Conservation (phyloP, 2,797 vertebrate species). For the Emydoidea blandingii region DNA sequence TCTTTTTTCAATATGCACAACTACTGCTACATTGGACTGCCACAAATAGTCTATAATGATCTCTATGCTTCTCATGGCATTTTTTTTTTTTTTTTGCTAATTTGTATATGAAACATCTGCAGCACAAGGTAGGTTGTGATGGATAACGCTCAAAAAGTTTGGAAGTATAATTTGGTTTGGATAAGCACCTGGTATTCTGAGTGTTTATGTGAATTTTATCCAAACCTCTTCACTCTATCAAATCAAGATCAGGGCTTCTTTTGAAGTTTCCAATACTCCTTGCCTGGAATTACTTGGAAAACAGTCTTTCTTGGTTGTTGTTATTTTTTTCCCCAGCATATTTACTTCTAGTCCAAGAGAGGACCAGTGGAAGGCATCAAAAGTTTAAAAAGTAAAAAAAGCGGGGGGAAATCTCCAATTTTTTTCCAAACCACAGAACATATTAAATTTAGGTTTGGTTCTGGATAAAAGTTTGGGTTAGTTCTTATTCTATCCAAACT, state of each 20-base stretch:
- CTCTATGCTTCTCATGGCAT: not conserved
- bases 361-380: not conserved
- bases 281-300: not conserved
- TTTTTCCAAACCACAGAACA: not conserved
- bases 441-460: not conserved
- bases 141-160: not conserved
- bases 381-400: not conserved
- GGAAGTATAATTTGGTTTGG: not conserved
- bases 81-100: not conserved
- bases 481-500: not conserved
- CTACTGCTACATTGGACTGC: not conserved
- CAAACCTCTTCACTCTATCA: not conserved
- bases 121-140: not conserved
- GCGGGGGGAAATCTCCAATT: not conserved
- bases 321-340: not conserved
- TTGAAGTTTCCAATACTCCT: not conserved
- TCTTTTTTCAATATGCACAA: too few relatives aligned
- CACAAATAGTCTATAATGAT: too few relatives aligned
- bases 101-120: not conserved
- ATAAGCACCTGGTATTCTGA: not conserved
- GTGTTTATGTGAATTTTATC: not conserved
- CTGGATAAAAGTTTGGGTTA: not conserved
- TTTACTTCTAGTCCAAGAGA: not conserved
- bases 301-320: not conserved
- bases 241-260: not conserved